Evolutionary conservation across 2,888 invertebrate species (phyloP), one percentile per base, ranked within the genome.

Genomic region (Melolontha melolontha): DNA sequence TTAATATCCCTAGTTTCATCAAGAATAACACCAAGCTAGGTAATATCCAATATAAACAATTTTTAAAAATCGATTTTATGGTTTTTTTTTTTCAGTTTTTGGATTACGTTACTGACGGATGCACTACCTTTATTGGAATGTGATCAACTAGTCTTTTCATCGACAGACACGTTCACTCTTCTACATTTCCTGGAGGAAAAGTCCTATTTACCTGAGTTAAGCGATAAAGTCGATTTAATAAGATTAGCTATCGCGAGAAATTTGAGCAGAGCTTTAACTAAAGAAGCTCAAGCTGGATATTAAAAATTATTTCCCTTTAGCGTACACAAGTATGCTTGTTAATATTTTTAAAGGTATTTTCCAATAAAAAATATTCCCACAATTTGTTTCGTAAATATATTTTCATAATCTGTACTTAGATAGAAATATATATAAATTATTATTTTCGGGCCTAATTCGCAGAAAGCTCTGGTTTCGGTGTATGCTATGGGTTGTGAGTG

Each of bases 11-110:
- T 97, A 40, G 83, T 97, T 66, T 90, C 92, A 17, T 95, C 96
- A 0, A 93, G 93, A 84, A 89, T 96, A 63, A 93, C 95, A 0
- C 97, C 97, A 0, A 92, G 92, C 81, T 95, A 92, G 96, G n/a
- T 96, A 84, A 91, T 93, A 89, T 69, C 10, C 11, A n/a, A n/a
- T n/a, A n/a, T n/a, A 40, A 10, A n/a, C 14, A 57, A 57, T 50
- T 29, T 17, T 7, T 41, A 41, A 63, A 55, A 54, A 54, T 50
- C 16, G 39, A 42, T 40, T 29, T 29, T 7, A 14, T n/a, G 29
- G 22, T 54, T 68, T 57, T n/a, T 71, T 73, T 73, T 67, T 85
- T 86, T 39, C 82, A 96, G 96, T 79, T 96, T 97, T 81, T 95
- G 95, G 94, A 88, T 91, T 62, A 92, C 93, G 1, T 83, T 97